phyloP scores from a whole-genome alignment of 2,797 vertebrate genomes.

The Melanotaenia parkinsoni region DNA sequence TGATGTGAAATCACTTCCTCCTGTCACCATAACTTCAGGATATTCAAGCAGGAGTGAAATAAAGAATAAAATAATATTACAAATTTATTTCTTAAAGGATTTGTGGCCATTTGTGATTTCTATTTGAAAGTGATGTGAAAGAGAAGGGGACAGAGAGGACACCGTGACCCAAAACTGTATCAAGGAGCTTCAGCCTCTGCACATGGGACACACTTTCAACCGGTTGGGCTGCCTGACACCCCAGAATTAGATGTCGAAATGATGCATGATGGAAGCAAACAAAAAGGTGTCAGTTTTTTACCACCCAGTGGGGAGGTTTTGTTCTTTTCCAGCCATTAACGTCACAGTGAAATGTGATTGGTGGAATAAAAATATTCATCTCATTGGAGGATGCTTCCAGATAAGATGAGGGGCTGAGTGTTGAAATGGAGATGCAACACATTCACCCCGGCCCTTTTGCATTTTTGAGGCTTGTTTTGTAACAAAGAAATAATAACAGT shows the following conservation, averaged over 20 bases:
- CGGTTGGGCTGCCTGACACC: not conserved
- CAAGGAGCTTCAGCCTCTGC: too few relatives aligned
- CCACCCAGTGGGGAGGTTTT: conserved; percentile 49
- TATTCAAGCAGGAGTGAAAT: conserved; percentile 25
- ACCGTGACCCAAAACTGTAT: too few relatives aligned
- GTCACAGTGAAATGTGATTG: conserved; percentile 48
- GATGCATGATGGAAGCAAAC: conserved; percentile 22
- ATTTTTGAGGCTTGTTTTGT: conserved; percentile 5
- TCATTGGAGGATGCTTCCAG: conserved; percentile 45
- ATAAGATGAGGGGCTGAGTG: conserved; percentile 34
- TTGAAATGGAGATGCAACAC: conserved; percentile 28
- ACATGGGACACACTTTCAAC: not conserved
- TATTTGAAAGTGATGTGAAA: too few relatives aligned
- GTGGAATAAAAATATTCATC: conserved; percentile 57
- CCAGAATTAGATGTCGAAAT: conserved; percentile 1
- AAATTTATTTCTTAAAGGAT: not conserved
- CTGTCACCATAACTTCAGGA: not conserved
- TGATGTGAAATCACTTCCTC: too few relatives aligned
- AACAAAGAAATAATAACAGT: conserved; percentile 25
- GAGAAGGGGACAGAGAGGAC: too few relatives aligned
- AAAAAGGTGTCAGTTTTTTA: conserved; percentile 49
- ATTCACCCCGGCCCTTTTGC: conserved; percentile 28
- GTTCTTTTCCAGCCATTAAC: conserved; percentile 59
- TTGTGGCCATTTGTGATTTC: too few relatives aligned
- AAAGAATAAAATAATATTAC: conserved; percentile 10